These are phyloP conservation scores for Ypsolopha sequella DNA, from an alignment of 2,888 invertebrate species.

Conservation along the genomic window DNA sequence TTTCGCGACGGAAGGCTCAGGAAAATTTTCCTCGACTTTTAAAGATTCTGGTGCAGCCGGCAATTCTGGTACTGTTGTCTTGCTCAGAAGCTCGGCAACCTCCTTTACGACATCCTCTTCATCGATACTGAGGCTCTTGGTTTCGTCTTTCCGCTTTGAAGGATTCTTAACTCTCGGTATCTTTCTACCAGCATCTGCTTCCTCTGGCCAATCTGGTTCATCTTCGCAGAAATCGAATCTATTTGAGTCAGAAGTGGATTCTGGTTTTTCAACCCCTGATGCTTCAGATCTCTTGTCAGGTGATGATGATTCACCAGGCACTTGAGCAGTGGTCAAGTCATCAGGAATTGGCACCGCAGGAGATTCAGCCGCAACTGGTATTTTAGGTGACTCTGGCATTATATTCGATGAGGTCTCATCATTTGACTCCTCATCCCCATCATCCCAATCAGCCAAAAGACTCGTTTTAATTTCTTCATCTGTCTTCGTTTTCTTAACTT, in stretches of 20 bases:
- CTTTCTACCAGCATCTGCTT: slow-evolving; percentile 71
- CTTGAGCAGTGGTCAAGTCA: slow-evolving; percentile 34
- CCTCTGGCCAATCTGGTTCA: slow-evolving; percentile 68
- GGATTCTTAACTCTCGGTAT: slow-evolving; percentile 73
- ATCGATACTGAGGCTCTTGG: slow-evolving; percentile 50
- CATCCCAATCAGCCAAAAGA: slow-evolving; percentile 84
- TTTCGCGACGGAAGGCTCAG: slow-evolving; percentile 60
- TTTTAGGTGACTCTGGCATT: slow-evolving; percentile 10
- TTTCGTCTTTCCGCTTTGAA: slow-evolving; percentile 44
- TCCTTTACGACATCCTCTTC: slow-evolving; percentile 64
- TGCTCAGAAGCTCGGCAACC: slow-evolving; percentile 73
- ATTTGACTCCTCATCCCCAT: slow-evolving; percentile 61
- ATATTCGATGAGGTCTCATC: slow-evolving; percentile 37
- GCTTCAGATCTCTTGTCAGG: slow-evolving; percentile 28
- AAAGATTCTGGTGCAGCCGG: slow-evolving; percentile 64
- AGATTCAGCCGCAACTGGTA: slow-evolving; percentile 20
- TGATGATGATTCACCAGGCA: slow-evolving; percentile 26
- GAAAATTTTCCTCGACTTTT: slow-evolving; percentile 70
- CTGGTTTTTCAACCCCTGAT: slow-evolving; percentile 39
- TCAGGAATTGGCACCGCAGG: slow-evolving; percentile 49
- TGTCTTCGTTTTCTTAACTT: slow-evolving; percentile 64
- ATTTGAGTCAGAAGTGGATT: slow-evolving; percentile 68
- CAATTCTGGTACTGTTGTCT: slow-evolving; percentile 70
- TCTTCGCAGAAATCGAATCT: slow-evolving; percentile 87
- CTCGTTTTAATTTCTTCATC: slow-evolving; percentile 76